Evolutionary conservation across 2,113 vertebrate genomes (phyloP), one percentile per base, ranked within the genome.

Genomic region (Pipa parva): DNA sequence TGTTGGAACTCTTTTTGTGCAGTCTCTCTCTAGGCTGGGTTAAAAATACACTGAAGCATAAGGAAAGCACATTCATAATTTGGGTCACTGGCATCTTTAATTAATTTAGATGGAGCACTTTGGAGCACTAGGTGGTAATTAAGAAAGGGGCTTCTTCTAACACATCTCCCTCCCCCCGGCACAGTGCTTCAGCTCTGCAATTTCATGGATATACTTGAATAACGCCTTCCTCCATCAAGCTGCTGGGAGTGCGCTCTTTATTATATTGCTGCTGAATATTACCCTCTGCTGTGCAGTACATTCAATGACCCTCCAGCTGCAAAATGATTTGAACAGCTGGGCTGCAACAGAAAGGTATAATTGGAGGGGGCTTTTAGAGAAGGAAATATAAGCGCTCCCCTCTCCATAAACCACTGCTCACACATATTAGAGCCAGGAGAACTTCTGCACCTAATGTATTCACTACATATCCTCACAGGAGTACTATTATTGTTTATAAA

Each of bases 51-150:
- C 82, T 72, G 42, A 70, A 28, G 62, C 39, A 74, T 55, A 72
- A 86, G 83, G 84, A 82, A 83, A 82, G 42, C 76, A 79, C 81
- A 79, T 83, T 85, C 85, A 83, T 84, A 81, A 87, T 85, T 81
- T 85, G 85, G 88, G 87, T 86, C 83, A 83, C 83, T 63, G 77
- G 78, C 74, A 80, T 77, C 81, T 86, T 87, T 89, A 88, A 91
- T 91, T 89, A 89, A 91, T 91, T 88, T 86, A 84, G 80, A 84
- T 74, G 77, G 67, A 77, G 81, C 84, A 81, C 85, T 87, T 87
- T 82, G 84, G 87, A 79, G 71, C 79, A 25, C 77, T 1, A 76
- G 9, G 59, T 74, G 84, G 76, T 87, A 88, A 91, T 88, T 90
- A 89, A 83, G 81, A 79, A 72, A 78, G 36, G 31, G 80, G 75